Evolutionary conservation across 1,140 invertebrate genomes (phyloP).

Genomic region (Drosophila prosaltans): DNA sequence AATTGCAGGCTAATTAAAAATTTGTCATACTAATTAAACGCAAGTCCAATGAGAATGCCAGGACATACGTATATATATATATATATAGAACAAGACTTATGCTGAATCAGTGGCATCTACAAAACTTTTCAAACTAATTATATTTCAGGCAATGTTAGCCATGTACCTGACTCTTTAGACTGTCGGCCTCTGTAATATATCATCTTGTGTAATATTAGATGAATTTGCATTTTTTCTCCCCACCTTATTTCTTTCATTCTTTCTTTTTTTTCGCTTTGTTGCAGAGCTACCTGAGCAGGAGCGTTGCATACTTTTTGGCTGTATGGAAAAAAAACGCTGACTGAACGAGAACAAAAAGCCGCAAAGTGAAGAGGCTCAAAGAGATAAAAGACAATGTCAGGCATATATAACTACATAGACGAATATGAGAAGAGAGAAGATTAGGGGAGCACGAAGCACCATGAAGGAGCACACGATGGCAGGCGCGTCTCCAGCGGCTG

Average conservation of each 20-base stretch:
- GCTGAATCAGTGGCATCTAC: constrained; percentile 54
- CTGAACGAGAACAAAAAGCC: constrained; percentile 38
- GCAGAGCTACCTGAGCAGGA: constrained; percentile 43
- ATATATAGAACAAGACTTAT: constrained; percentile 30
- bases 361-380: constrained; percentile 13
- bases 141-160: constrained; percentile 59
- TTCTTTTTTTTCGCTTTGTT: neutral
- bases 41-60: constrained; percentile 48
- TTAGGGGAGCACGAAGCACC: neutral
- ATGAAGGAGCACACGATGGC: constrained; percentile 10
- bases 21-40: constrained; percentile 81
- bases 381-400: constrained; percentile 50
- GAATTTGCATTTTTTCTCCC: constrained; percentile 66
- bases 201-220: constrained; percentile 64
- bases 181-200: constrained; percentile 48
- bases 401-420: constrained; percentile 30
- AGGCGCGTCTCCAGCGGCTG: constrained; percentile 27
- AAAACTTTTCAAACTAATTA: constrained; percentile 62
- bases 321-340: constrained; percentile 58
- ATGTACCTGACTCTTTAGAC: constrained; percentile 36
- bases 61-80: neutral
- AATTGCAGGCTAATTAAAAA: constrained; percentile 80
- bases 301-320: constrained; percentile 29
- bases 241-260: constrained; percentile 26
- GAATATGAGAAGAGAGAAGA: neutral